Conservation (phyloP, 2,113 vertebrate species). For the Tor tambroides region DNA sequence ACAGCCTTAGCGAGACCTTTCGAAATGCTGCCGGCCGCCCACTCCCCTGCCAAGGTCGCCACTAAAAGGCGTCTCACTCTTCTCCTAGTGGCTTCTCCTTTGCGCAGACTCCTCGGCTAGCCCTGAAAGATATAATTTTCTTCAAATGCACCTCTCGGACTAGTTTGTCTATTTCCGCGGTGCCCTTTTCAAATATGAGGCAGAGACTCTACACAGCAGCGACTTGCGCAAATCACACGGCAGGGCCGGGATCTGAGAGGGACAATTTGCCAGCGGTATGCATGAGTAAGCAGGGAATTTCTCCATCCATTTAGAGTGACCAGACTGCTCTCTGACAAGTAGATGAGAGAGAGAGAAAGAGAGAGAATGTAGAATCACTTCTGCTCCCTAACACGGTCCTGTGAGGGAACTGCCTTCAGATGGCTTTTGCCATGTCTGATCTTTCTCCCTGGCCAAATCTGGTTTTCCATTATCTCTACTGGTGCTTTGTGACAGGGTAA, state of each 20-base stretch:
- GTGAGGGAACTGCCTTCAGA: constrained; percentile 49
- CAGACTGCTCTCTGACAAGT: constrained; percentile 64
- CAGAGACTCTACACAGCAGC: constrained; percentile 67
- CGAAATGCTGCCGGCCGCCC: constrained; percentile 58
- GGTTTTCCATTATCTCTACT: constrained; percentile 16
- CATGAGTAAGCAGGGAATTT: constrained; percentile 77
- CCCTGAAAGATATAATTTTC: constrained; percentile 75
- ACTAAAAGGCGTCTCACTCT: constrained; percentile 65
- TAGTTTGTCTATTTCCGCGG: constrained; percentile 65
- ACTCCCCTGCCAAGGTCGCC: constrained; percentile 69
- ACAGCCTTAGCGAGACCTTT: constrained; percentile 63
- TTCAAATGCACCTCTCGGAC: constrained; percentile 71
- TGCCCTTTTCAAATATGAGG: constrained; percentile 73
- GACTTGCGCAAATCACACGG: constrained; percentile 74
- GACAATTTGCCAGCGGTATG: constrained; percentile 78
- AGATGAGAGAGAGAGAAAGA: constrained; percentile 45
- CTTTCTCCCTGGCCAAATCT: constrained; percentile 47
- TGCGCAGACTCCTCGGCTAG: constrained; percentile 56
- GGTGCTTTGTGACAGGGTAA: constrained; percentile 1
- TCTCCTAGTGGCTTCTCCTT: constrained; percentile 60
- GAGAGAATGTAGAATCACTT: constrained; percentile 54
- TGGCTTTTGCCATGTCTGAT: constrained; percentile 60
- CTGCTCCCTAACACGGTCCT: constrained; percentile 33
- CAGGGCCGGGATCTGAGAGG: constrained; percentile 68
- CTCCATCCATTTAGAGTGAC: constrained; percentile 77